These are phyloP conservation scores for Dynastes maya DNA, from an alignment of 2,888 invertebrate genomes.

Conservation along the genomic window DNA sequence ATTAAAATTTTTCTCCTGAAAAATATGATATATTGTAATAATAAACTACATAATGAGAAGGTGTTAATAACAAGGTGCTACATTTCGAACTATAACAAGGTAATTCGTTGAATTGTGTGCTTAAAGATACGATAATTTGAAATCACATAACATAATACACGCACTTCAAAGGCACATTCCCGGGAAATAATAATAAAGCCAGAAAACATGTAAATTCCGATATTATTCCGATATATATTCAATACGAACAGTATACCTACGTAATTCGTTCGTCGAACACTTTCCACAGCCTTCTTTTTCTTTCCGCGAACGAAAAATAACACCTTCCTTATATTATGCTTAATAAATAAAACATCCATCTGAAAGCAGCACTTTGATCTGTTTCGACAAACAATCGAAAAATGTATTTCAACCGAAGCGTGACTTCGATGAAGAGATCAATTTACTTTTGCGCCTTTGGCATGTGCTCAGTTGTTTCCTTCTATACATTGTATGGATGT, in stretches of 20 bases:
- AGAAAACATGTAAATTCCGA: neutral
- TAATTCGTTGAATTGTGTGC: too few species aligned
- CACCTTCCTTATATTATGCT: neutral
- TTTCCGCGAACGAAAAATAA: conserved; percentile 20
- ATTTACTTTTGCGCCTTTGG: conserved; percentile 35
- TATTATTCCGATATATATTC: conserved; percentile 1
- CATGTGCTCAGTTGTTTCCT: conserved; percentile 19
- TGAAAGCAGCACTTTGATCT: conserved; percentile 32
- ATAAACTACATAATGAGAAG: too few species aligned
- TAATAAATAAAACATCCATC: conserved; percentile 14
- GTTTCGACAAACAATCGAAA: conserved; percentile 28
- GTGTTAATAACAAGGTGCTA: too few species aligned
- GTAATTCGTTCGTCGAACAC: neutral
- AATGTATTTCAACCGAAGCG: conserved; percentile 15
- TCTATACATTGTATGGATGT: neutral
- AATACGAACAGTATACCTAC: neutral
- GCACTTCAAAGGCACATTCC: neutral
- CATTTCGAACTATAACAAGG: too few species aligned
- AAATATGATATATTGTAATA: too few species aligned
- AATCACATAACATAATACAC: too few species aligned
- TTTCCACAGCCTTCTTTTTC: neutral
- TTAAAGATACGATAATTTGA: too few species aligned
- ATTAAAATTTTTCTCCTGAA: too few species aligned
- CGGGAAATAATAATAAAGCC: neutral
- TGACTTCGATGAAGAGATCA: conserved; percentile 38